Percentiles rank a stretch among this genome's conserved stretches.
These are phyloP conservation scores for Apamea crenata DNA, from an alignment of 2,888 invertebrate species.

Conservation along the genomic window DNA sequence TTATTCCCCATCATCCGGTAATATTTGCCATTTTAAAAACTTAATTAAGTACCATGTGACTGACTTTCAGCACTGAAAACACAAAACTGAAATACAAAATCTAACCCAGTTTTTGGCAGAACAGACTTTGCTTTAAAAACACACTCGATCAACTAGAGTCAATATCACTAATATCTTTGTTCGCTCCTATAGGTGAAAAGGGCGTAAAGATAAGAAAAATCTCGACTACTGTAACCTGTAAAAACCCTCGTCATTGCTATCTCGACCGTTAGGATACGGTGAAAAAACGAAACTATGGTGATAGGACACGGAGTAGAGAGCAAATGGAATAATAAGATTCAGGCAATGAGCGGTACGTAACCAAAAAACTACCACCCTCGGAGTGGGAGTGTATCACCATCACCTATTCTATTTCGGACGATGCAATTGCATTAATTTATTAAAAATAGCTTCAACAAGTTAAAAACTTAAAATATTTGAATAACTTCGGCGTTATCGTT, in stretches of 20 bases:
- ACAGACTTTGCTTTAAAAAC: neutral
- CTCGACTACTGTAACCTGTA: constrained; percentile 44
- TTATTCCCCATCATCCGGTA: too few species aligned
- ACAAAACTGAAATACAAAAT: neutral
- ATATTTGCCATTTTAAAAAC: neutral
- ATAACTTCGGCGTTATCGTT: too few species aligned
- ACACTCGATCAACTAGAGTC: constrained; percentile 10
- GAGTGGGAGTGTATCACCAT: too few species aligned
- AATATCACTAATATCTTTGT: constrained; percentile 22
- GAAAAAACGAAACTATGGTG: constrained; percentile 36
- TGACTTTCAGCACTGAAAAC: neutral
- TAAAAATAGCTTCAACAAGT: neutral
- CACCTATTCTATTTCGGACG: too few species aligned
- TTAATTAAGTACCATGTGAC: neutral
- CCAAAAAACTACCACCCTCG: too few species aligned
- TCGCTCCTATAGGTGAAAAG: constrained; percentile 40
- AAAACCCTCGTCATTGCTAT: constrained; percentile 62
- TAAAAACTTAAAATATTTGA: neutral
- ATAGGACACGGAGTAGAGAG: constrained; percentile 15
- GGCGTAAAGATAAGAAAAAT: constrained; percentile 47
- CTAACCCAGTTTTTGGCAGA: too few species aligned
- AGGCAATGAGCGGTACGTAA: neutral
- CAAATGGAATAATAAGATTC: constrained; percentile 13
- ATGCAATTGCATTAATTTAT: neutral
- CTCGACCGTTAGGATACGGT: constrained; percentile 43